These are phyloP conservation scores for Temnothorax nylanderi DNA, from an alignment of 1,140 invertebrate species.

Conservation along the genomic window DNA sequence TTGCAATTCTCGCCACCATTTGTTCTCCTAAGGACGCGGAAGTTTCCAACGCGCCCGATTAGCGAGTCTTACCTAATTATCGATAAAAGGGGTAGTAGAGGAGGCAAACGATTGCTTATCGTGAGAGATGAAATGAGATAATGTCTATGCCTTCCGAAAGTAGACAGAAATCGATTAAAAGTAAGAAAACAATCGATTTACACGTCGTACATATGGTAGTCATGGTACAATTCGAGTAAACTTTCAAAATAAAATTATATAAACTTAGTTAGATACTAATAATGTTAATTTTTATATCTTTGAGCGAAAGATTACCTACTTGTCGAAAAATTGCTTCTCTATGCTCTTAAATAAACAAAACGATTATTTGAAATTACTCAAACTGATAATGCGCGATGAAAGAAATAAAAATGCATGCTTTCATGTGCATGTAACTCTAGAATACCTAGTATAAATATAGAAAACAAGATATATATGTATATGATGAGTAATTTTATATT, in stretches of 20 bases:
- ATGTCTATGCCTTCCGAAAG: slow-evolving; percentile 1
- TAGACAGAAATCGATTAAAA: background rate
- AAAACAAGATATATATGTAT: slow-evolving; percentile 8
- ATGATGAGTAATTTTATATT: slow-evolving; percentile 50
- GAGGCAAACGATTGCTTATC: background rate
- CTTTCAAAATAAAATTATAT: background rate
- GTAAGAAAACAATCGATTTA: background rate
- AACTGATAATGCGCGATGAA: background rate
- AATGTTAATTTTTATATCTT: slow-evolving; percentile 10
- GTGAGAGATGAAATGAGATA: background rate
- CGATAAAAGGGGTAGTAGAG: slow-evolving; percentile 19
- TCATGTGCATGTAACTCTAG: background rate
- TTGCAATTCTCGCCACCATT: slow-evolving; percentile 78
- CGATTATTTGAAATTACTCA: background rate
- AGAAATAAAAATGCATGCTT: background rate
- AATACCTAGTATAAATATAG: background rate
- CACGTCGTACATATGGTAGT: no score
- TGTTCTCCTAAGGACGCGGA: slow-evolving; percentile 73
- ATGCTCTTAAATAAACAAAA: background rate
- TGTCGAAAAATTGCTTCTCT: background rate
- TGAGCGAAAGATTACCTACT: background rate
- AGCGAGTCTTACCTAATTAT: slow-evolving; percentile 58
- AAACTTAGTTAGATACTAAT: background rate
- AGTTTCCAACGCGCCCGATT: slow-evolving; percentile 54
- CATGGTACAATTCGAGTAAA: no score